phyloP scores from a whole-genome alignment of 2,797 vertebrate genomes.

The Synaphobranchus kaupii region DNA sequence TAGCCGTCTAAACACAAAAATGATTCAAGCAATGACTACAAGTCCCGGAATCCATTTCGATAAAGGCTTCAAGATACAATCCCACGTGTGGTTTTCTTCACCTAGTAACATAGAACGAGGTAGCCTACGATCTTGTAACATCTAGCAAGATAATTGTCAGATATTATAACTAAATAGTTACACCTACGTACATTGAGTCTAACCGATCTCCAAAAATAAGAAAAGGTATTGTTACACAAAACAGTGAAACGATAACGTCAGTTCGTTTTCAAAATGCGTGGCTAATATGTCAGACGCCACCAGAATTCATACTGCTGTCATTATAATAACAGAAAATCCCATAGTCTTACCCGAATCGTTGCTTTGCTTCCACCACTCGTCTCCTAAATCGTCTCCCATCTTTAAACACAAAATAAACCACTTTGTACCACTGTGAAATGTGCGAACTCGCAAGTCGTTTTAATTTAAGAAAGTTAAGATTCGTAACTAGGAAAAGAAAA shows the following conservation, averaged over 20 bases:
- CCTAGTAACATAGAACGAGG: neutral
- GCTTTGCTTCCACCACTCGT: slow-evolving; percentile 70
- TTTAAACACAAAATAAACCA: slow-evolving; percentile 54
- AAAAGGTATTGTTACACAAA: neutral
- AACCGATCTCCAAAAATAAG: neutral
- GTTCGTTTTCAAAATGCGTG: neutral
- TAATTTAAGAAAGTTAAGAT: slow-evolving; percentile 12
- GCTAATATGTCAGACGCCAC: neutral
- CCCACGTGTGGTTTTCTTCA: neutral
- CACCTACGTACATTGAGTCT: neutral
- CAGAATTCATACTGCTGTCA: neutral
- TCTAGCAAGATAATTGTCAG: neutral
- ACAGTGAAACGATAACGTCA: neutral
- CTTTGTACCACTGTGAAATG: slow-evolving; percentile 42
- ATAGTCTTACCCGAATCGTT: slow-evolving; percentile 53
- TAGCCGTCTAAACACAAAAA: neutral
- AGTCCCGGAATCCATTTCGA: neutral
- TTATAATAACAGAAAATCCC: neutral
- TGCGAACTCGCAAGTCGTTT: neutral
- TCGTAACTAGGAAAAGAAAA: slow-evolving; percentile 2
- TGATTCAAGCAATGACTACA: neutral
- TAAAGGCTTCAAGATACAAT: neutral
- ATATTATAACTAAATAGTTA: neutral
- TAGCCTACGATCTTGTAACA: neutral
- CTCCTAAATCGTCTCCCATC: slow-evolving; percentile 74